A percentile compares a stretch with the other conserved stretches of the same genome.
These are phyloP conservation scores for Stenichneumon culpator DNA, from an alignment of 2,888 invertebrate genomes.

Conservation along the genomic window DNA sequence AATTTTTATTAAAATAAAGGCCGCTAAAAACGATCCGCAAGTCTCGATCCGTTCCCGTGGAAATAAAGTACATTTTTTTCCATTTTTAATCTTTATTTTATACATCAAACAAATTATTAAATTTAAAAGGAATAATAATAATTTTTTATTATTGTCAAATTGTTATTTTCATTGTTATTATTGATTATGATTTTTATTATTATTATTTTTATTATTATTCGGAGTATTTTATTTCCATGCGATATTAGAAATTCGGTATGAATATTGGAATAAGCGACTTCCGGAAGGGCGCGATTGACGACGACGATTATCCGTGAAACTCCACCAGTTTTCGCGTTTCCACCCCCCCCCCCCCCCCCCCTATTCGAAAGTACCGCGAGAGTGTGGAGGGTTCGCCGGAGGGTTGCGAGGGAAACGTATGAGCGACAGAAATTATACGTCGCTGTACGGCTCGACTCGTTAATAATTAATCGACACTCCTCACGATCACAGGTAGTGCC, in stretches of 20 bases:
- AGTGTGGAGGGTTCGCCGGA: neutral
- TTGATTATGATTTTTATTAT: neutral
- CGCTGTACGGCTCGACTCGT: conserved; percentile 14
- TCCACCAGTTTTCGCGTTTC: neutral
- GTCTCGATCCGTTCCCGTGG: neutral
- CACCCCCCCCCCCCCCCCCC: too few relatives aligned
- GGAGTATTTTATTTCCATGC: neutral
- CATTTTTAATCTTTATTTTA: too few relatives aligned
- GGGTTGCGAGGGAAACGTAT: neutral
- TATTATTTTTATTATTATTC: neutral
- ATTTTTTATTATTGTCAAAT: neutral
- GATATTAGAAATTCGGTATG: too few relatives aligned
- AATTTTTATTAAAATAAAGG: conserved; percentile 2
- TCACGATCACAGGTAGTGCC: neutral
- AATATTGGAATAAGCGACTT: too few relatives aligned
- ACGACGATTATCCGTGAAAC: neutral
- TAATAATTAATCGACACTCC: conserved; percentile 38
- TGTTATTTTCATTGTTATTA: neutral
- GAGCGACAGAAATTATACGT: conserved; percentile 32
- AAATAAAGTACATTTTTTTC: neutral
- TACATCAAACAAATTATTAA: neutral
- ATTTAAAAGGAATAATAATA: too few relatives aligned
- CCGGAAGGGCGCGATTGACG: neutral
- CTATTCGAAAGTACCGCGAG: neutral
- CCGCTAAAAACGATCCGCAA: neutral